Conservation (phyloP, 1,140 invertebrate species). For the Trichoplusia ni region DNA sequence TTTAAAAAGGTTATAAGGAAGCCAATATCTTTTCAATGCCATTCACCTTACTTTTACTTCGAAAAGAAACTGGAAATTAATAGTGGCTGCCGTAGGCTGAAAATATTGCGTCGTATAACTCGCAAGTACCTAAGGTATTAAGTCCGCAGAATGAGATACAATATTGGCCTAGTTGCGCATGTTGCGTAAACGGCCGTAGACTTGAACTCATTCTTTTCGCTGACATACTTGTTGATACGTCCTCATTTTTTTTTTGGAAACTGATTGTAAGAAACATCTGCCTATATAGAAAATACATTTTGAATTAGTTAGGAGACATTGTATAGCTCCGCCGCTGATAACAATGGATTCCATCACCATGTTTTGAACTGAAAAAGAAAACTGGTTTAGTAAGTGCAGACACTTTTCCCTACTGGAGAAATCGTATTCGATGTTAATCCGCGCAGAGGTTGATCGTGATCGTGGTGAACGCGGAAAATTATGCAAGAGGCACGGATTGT, state of each 20-base stretch:
- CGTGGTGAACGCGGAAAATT: constrained; percentile 49
- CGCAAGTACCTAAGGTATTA: constrained; percentile 5
- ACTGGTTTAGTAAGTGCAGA: background rate
- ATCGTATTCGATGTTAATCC: constrained; percentile 42
- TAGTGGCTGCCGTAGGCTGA: background rate
- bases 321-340: too few relatives aligned
- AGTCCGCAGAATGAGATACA: constrained; percentile 52
- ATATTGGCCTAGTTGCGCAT: constrained; percentile 65
- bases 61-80: background rate
- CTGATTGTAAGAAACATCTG: too few relatives aligned
- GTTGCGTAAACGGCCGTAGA: constrained; percentile 72
- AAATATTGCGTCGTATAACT: background rate
- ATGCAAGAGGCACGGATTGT: constrained; percentile 58
- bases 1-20: too few relatives aligned
- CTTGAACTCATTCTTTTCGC: constrained; percentile 67
- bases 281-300: too few relatives aligned
- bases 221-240: constrained; percentile 45
- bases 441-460: constrained; percentile 36
- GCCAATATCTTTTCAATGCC: too few relatives aligned
- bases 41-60: too few relatives aligned
- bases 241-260: background rate
- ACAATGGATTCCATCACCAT: too few relatives aligned
- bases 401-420: constrained; percentile 11
- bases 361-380: background rate
- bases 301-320: too few relatives aligned